Conservation (phyloP, 2,888 invertebrate genomes). For the Coelinius sp. region DNA sequence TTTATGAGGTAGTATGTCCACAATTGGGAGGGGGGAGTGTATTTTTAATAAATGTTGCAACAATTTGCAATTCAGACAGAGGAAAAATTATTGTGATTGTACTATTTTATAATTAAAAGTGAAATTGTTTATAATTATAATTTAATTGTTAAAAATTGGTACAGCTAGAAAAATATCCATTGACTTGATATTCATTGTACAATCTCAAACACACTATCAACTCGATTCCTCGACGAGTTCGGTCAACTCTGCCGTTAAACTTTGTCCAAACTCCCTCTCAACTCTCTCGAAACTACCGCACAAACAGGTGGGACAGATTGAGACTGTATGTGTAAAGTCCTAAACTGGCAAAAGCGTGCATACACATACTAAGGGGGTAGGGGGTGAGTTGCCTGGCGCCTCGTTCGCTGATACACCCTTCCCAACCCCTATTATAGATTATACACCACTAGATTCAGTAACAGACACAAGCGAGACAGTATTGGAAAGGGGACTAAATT, state of each 20-base stretch:
- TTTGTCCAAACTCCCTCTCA: constrained; percentile 16
- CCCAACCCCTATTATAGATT: constrained; percentile 26
- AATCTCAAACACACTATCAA: neutral
- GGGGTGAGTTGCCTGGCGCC: constrained; percentile 31
- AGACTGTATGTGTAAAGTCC: neutral
- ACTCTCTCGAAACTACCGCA: constrained; percentile 49
- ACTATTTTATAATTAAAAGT: no score
- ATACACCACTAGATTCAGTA: constrained; percentile 34
- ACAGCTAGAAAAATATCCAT: neutral
- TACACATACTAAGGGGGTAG: neutral
- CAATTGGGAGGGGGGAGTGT: neutral
- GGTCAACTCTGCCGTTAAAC: constrained; percentile 27
- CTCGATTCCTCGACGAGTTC: constrained; percentile 24
- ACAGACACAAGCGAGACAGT: constrained; percentile 37
- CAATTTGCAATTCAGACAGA: neutral
- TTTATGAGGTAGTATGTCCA: neutral
- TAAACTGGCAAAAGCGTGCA: neutral
- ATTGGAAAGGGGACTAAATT: constrained; percentile 13
- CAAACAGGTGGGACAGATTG: constrained; percentile 60
- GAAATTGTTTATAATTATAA: no score
- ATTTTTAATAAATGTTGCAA: neutral
- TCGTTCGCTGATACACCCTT: constrained; percentile 28
- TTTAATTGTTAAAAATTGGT: no score
- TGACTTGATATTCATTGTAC: neutral
- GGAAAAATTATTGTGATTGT: neutral